A percentile compares a stretch with the other conserved stretches of the same genome.
These are phyloP conservation scores for Muraenolepis orangiensis DNA, from an alignment of 2,797 vertebrate species.

Conservation along the genomic window DNA sequence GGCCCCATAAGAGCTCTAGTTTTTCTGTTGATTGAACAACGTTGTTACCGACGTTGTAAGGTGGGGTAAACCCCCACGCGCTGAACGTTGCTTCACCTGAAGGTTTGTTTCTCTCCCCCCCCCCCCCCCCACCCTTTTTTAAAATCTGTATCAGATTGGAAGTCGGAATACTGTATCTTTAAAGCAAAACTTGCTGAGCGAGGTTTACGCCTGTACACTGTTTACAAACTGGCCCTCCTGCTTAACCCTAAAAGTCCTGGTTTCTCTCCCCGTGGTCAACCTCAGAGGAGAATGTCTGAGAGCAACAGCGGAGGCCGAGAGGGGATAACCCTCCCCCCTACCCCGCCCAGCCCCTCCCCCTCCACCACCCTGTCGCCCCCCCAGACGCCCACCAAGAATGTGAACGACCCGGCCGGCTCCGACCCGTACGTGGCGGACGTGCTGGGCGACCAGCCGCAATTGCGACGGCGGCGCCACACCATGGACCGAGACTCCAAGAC, in stretches of 20 bases:
- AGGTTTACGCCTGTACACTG: slow-evolving; percentile 9
- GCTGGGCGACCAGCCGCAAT: slow-evolving; percentile 71
- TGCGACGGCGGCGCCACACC: slow-evolving; percentile 91
- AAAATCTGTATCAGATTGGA: slow-evolving; percentile 16
- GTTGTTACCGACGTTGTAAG: slow-evolving; percentile 28
- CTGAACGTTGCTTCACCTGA: slow-evolving; percentile 8
- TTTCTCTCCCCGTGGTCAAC: slow-evolving; percentile 24
- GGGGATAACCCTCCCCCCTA: slow-evolving; percentile 70
- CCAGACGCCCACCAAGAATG: slow-evolving; percentile 75
- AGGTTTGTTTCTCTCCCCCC: slow-evolving; percentile 11
- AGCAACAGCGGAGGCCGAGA: slow-evolving; percentile 60
- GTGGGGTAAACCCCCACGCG: slow-evolving; percentile 3
- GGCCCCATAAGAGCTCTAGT: slow-evolving; percentile 49
- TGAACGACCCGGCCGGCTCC: slow-evolving; percentile 87
- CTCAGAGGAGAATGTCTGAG: slow-evolving; percentile 66
- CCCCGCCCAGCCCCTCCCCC: slow-evolving; percentile 49
- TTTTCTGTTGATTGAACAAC: slow-evolving; percentile 48
- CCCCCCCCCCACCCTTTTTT: slow-evolving; percentile 13
- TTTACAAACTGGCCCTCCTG: slow-evolving; percentile 27
- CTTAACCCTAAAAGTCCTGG: slow-evolving; percentile 30
- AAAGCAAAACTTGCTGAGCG: slow-evolving; percentile 19
- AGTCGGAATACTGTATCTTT: slow-evolving; percentile 20
- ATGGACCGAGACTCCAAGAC: slow-evolving; percentile 96
- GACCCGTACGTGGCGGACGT: slow-evolving; percentile 83
- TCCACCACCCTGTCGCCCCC: slow-evolving; percentile 38